Conservation (phyloP, 2,113 vertebrate genomes). For the Cololabis saira region DNA sequence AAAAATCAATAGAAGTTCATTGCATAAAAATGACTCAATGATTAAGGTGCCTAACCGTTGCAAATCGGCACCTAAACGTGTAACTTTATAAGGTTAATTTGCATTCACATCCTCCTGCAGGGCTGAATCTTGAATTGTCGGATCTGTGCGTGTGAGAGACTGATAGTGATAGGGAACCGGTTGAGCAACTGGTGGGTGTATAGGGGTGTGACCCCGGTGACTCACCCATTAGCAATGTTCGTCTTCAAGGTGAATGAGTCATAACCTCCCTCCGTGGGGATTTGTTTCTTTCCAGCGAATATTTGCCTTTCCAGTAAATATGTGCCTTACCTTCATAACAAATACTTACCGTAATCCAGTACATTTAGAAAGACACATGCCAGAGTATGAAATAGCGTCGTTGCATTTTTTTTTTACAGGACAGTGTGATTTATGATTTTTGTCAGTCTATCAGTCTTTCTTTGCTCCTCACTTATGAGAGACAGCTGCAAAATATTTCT, state of each 20-base stretch:
- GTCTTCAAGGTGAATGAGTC: slow-evolving; percentile 82
- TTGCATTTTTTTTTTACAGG: not conserved
- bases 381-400: not conserved
- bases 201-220: slow-evolving; percentile 78
- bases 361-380: not conserved
- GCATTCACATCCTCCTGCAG: not conserved
- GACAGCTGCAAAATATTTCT: not conserved
- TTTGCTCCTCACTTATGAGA: not conserved
- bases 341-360: not conserved
- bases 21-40: no score
- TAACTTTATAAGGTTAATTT: no score
- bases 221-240: slow-evolving; percentile 80
- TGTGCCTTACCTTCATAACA: slow-evolving; percentile 25
- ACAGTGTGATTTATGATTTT: not conserved
- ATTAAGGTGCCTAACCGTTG: no score
- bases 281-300: slow-evolving; percentile 51
- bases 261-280: slow-evolving; percentile 45
- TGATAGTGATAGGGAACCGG: slow-evolving; percentile 59
- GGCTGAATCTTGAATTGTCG: slow-evolving; percentile 1
- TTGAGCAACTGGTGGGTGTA: slow-evolving; percentile 72
- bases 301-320: slow-evolving; percentile 30
- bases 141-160: slow-evolving; percentile 5
- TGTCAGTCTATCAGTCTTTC: not conserved
- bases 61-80: no score
- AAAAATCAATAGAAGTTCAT: no score